Base-by-base conservation (phyloP, 2,888 invertebrate genomes). In the Sphinx pinastri region DNA sequence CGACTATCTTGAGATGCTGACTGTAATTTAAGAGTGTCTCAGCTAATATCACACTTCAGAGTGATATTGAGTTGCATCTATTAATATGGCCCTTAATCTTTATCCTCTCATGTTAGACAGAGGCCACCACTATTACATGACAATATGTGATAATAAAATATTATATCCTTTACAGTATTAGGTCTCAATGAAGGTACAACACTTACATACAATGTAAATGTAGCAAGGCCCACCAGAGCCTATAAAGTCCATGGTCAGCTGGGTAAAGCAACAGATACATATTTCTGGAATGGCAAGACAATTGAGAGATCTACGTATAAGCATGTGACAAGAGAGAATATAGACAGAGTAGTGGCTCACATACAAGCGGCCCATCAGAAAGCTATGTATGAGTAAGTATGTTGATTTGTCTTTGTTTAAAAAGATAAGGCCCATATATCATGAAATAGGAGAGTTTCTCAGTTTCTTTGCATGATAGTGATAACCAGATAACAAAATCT, bases 361-460 rank as follows among this genome's bases (percentile, higher is more conserved):
- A 95, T 98, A 89, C 98, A 99, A 88, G 96, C 98, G 0, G 95
- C 97, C 7, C 98, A 98, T 89, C 98, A 98, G 85, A 96, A 95
- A 75, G 95, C 97, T 84, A 97, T 98, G 97, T 98, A 96, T 86
- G 95, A 97, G 97, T 97, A 92, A 93, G 96, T 94, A 75, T 31
- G 11, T 13, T 13, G 51, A 4, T 51, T 51, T 51, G 12, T 25
- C 51, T 51, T 4, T 38, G 8, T 38, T 38, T 38, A 38, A 2
- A 38, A 38, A 5, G 1, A 25, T 2, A 25, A 25, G 25, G 25
- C 25, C 2, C 1, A 25, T 25, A 25, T 25, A 25, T 25, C 25
- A 25, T 2, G 25, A 25, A 25, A 25, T 25, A 25, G 1, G 25
- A 25, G 25, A 25, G 25, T 25, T 25, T 25, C 25, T 25, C 25